phyloP scores from a whole-genome alignment of 92 coral and sea anemone species.

The Palythoa grandiflora region DNA sequence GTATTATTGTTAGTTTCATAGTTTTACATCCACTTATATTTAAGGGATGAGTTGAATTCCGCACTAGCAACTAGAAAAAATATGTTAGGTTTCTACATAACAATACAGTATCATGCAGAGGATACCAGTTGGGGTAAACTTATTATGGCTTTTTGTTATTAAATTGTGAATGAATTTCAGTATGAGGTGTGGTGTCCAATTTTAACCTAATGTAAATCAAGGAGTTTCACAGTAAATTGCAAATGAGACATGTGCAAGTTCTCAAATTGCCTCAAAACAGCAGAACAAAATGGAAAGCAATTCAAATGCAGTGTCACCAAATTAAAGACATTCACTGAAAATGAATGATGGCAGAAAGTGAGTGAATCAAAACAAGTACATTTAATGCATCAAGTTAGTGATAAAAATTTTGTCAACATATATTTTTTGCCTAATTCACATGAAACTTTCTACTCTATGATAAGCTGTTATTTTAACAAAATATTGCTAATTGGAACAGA shows the following conservation, averaged over 20 bases:
- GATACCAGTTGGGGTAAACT: conserved; percentile 19
- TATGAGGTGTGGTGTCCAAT: conserved; percentile 21
- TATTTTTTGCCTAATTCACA: conserved; percentile 30
- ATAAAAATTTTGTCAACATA: conserved; percentile 24
- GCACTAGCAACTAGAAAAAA: conserved; percentile 18
- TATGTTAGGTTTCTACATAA: conserved; percentile 14
- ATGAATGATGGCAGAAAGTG: conserved; percentile 39
- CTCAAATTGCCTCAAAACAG: conserved; percentile 26
- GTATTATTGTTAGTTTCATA: conserved; percentile 19
- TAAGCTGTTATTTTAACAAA: conserved; percentile 30
- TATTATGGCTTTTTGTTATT: conserved; percentile 22
- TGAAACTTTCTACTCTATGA: conserved; percentile 30
- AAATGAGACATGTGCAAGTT: conserved; percentile 23
- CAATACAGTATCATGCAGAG: conserved; percentile 20
- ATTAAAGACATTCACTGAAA: conserved; percentile 16
- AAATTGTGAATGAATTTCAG: conserved; percentile 24
- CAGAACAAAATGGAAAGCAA: conserved; percentile 23
- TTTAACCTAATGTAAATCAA: conserved; percentile 22
- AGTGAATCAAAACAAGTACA: conserved; percentile 27
- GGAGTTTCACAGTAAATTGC: conserved; percentile 24
- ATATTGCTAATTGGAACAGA: conserved; percentile 34
- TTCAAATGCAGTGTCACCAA: conserved; percentile 24
- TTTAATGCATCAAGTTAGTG: conserved; percentile 36
- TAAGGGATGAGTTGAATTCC: conserved; percentile 15
- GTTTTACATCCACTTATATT: conserved; percentile 24